A percentile compares a stretch with the other conserved stretches of the same genome.
Conservation (phyloP, 2,113 vertebrate species). For the Corynorhinus townsendii region DNA sequence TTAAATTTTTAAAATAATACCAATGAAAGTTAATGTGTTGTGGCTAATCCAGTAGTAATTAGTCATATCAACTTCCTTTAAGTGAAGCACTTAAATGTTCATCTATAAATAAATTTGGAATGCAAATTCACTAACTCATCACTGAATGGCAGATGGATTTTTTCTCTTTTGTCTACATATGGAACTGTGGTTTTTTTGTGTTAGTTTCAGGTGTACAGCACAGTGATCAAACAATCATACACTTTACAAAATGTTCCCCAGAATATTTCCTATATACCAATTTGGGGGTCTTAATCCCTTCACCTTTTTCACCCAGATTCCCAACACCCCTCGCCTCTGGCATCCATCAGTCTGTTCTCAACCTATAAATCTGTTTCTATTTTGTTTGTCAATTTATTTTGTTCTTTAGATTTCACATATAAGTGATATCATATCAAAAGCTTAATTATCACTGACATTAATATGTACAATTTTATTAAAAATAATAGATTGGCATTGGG, state of each 20-base stretch:
- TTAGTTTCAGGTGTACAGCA: neutral
- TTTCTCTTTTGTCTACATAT: neutral
- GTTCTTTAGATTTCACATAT: neutral
- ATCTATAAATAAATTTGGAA: neutral
- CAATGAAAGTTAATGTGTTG: neutral
- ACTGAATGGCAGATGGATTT: neutral
- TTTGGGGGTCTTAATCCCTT: neutral
- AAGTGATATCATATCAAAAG: neutral
- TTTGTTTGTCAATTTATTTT: neutral
- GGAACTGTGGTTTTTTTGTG: neutral
- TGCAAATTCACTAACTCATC: neutral
- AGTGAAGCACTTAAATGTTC: constrained; percentile 4
- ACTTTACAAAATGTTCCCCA: neutral
- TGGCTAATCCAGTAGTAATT: neutral
- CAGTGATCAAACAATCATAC: neutral
- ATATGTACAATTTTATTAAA: neutral
- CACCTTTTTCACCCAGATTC: neutral
- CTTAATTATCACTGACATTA: neutral
- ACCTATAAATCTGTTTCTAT: neutral
- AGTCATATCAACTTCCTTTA: neutral
- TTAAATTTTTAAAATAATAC: neutral
- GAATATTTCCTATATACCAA: neutral
- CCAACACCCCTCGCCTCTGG: neutral
- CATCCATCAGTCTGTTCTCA: neutral
- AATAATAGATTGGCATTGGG: neutral